These are phyloP conservation scores for Aethina tumida DNA, from an alignment of 1,140 invertebrate species.

Conservation along the genomic window DNA sequence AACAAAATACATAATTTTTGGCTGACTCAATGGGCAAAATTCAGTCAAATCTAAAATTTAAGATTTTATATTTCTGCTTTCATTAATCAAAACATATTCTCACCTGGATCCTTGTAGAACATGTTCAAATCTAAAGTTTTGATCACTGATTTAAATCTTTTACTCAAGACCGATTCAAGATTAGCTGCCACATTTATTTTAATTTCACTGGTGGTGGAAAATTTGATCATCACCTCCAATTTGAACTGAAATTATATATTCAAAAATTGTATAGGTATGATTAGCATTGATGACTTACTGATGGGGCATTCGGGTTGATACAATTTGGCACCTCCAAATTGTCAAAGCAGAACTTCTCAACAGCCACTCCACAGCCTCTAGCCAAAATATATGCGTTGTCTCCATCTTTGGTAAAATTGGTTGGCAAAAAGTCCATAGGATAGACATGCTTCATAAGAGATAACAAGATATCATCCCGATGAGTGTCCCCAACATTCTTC, in stretches of 20 bases:
- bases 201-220: constrained; percentile 37
- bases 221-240: constrained; percentile 37
- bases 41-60: constrained; percentile 32
- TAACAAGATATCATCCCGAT: constrained; percentile 38
- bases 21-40: constrained; percentile 40
- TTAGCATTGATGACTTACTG: constrained; percentile 15
- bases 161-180: constrained; percentile 34
- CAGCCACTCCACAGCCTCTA: constrained; percentile 40
- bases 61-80: constrained; percentile 1
- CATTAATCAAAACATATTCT: constrained; percentile 3
- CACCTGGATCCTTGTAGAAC: constrained; percentile 39
- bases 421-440: constrained; percentile 42
- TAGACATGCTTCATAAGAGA: constrained; percentile 38
- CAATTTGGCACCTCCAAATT: constrained; percentile 38
- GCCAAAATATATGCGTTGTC: constrained; percentile 38
- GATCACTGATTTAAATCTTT: constrained; percentile 30
- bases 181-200: constrained; percentile 40
- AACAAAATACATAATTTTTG: constrained; percentile 37
- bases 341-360: constrained; percentile 39
- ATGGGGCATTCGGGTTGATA: constrained; percentile 25
- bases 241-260: constrained; percentile 30
- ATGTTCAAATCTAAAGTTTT: constrained; percentile 36
- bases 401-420: constrained; percentile 35
- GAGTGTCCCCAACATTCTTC: constrained; percentile 30
- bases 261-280: constrained; percentile 9